Base-by-base conservation (phyloP, 2,797 vertebrate species). In the Lutjanus campechanus region DNA sequence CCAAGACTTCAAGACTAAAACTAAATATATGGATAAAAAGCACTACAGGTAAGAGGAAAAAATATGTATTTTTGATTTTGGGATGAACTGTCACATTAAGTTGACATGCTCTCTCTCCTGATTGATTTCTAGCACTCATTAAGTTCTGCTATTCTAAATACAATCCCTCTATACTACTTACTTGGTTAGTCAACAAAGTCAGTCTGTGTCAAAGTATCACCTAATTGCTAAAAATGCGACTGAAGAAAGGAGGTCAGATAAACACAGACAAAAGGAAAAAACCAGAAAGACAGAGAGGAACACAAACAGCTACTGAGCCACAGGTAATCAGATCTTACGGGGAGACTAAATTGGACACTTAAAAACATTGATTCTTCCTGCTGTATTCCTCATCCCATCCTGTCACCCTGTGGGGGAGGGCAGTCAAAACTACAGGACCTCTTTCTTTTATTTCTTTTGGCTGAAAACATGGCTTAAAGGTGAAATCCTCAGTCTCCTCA, bases 311-410 rank as follows among this genome's bases (percentile, higher is more conserved):
- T 40, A 12, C 25, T 40, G 25, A 36, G 8, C 49, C 56, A 47
- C 50, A 41, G 17, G 41, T 20, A 47, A 19, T 46, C 40, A 55
- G 19, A 72, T 29, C 64, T 76, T 41, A 65, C n/a, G 43, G 51
- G 61, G 43, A 69, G 43, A 61, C 29, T 76, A 73, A 77, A 71
- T 69, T 61, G 47, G 69, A 58, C 64, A 53, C 61, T 69, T 69
- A 54, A 80, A 61, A 53, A 25, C 53, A 64, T 16, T 22, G 54
- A 68, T 15, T 76, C 61, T 65, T 69, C 17, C 60, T 41, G 79
- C 29, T 67, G 22, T 53, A 61, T 40, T 66, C 19, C 60, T 73
- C 36, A 5, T 70, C 54, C 36, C 62, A 60, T 64, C 20, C 15
- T 9, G 7, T 40, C 44, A 70, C 22, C 46, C 41, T 62, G 13